Evolutionary conservation across 2,888 invertebrate species (phyloP), one percentile per base, ranked within the genome.

Genomic region (Pseudoips prasinana): DNA sequence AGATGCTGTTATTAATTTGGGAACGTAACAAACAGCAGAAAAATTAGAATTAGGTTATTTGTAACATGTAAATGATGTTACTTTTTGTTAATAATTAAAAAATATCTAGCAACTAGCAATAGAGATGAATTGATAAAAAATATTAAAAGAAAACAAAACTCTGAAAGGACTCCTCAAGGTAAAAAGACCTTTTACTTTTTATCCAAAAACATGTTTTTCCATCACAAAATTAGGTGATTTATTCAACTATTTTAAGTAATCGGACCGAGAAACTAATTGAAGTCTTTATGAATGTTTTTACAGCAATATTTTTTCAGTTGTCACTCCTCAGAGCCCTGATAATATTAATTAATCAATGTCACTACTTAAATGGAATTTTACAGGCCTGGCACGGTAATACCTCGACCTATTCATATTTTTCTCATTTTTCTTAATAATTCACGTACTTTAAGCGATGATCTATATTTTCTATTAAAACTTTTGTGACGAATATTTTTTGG

Each of bases 311-410:
- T 58, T 48, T 29, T 39, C 33, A 39, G 44, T 57, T 53, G 51
- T 55, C 54, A 49, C 43, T 48, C 49, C 29, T 40, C 29, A 50
- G 36, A 44, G 42, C 29, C 25, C 34, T 54, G 53, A 58, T 53
- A 54, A 53, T 58, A 39, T 57, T 68, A 71, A 71, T 71, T 71
- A 71, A 71, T 71, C 71, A 71, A 62, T 55, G 72, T 68, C 70
- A 26, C 34, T 47, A 44, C 54, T 51, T 64, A 68, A 64, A 71
- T 69, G 64, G 64, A 57, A 64, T 63, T 62, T 59, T 48, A 57
- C 51, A 51, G 65, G 60, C 65, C 60, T 48, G 59, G 38, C 46
- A 8, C 29, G 27, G 28, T 47, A 40, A 48, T 48, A 53, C 53
- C 45, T 46, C 49, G 48, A 39, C 59, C 57, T 63, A 64, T 57